phyloP scores from a whole-genome alignment of 2,888 invertebrate species.

The Ophion ellenae region DNA sequence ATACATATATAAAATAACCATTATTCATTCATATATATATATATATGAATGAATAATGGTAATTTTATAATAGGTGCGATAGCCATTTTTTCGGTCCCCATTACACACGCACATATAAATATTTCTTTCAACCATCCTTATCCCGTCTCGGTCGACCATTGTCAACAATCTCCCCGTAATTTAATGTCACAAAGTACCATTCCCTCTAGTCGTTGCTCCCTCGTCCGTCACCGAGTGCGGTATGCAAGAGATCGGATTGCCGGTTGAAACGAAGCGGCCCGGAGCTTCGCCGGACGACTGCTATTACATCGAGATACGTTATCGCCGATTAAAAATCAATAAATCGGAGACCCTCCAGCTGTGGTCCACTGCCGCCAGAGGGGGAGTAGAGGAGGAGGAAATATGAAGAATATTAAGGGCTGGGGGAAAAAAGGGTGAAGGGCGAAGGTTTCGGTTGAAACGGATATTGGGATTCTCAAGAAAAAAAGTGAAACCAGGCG shows the following conservation, averaged over 20 bases:
- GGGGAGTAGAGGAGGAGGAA: background rate
- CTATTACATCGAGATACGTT: conserved; percentile 38
- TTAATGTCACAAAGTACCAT: conserved; percentile 39
- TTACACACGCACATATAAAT: background rate
- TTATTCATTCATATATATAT: no score
- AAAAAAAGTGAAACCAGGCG: background rate
- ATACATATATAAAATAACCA: no score
- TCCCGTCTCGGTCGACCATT: conserved; percentile 41
- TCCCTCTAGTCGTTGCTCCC: conserved; percentile 37
- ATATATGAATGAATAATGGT: background rate
- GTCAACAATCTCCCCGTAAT: conserved; percentile 59
- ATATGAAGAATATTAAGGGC: background rate
- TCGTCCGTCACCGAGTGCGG: conserved; percentile 22
- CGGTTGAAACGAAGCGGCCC: background rate
- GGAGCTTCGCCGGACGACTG: background rate
- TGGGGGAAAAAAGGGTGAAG: background rate
- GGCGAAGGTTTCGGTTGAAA: conserved; percentile 27
- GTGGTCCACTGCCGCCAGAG: background rate
- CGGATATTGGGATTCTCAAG: conserved; percentile 31
- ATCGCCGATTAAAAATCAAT: conserved; percentile 26
- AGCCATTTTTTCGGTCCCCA: background rate
- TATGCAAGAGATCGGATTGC: conserved; percentile 30
- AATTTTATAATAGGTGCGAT: background rate
- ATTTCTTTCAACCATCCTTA: conserved; percentile 23
- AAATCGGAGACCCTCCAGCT: background rate